Evolutionary conservation across 2,888 invertebrate genomes (phyloP), one percentile per base, ranked within the genome.

Genomic region (Onchidella celtica): DNA sequence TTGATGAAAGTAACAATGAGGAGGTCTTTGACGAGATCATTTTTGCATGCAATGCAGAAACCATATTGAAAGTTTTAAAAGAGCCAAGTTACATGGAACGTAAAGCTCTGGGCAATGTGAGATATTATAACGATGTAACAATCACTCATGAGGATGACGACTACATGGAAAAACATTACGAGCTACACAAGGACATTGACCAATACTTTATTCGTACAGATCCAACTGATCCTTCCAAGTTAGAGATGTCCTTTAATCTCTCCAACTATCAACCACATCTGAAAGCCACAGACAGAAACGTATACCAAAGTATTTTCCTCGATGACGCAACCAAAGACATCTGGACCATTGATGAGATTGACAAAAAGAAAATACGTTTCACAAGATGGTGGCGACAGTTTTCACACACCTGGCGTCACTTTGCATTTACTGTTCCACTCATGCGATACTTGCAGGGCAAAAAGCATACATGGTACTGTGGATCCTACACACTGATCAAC

Each of bases 201-300:
- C 89, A 89, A 70, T 90, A 90, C 65, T 87, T 89, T 34, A 87
- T 90, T 38, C 82, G 88, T 55, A 89, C 88, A 1, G 88, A 89
- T 66, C 82, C 84, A 0, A 59, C 82, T 4, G 89, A 90, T 59
- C 87, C 87, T 9, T 83, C 86, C 11, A 89, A 88, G 77, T 86
- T 89, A n/a, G 90, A 90, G 81, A 90, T 90, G 90, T 89, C 89
- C 6, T 90, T 90, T 70, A 89, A 90, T 81, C 79, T 90, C 27
- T 87, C 89, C 29, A 90, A 89, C 65, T 90, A 90, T 70, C 90
- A 90, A 78, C 88, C 88, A 0, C 89, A 90, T 70, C 73, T 90
- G 55, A 89, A 87, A 70, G 79, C 74, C 27, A 85, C 85, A 9
- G 76, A 83, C 2, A 79, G 88, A 40, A 89, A 89, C 80, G 87